Evolutionary conservation across 64 coral and sea anemone genomes (phyloP).

Genomic region (Acropora yongei): DNA sequence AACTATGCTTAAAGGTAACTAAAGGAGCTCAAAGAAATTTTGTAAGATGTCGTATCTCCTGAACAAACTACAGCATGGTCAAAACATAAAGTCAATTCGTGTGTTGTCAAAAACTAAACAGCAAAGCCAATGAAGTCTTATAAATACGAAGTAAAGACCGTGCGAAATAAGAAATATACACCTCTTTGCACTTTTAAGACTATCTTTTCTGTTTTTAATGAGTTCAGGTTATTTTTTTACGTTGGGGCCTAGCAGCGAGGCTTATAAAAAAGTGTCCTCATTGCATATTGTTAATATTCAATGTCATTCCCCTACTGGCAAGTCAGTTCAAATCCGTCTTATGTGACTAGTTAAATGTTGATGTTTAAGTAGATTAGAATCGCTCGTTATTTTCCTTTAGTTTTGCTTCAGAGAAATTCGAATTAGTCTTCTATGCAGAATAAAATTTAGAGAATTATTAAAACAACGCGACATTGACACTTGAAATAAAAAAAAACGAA

Average conservation of each 20-base stretch:
- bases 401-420: background rate
- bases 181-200: too few relatives aligned
- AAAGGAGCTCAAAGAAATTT: background rate
- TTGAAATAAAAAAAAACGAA: background rate
- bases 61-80: background rate
- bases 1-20: background rate
- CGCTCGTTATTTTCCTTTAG: background rate
- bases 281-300: background rate
- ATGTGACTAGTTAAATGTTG: background rate
- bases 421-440: background rate
- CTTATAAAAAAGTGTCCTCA: too few relatives aligned
- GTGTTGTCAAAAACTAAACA: background rate
- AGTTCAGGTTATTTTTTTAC: too few relatives aligned
- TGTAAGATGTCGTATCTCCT: background rate
- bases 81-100: background rate
- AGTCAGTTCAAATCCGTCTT: background rate
- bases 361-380: background rate
- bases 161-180: too few relatives aligned
- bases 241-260: too few relatives aligned
- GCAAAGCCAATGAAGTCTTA: background rate
- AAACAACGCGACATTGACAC: background rate
- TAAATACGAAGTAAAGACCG: background rate
- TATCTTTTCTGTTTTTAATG: too few relatives aligned
- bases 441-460: background rate
- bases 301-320: background rate